Evolutionary conservation across 2,888 invertebrate species (phyloP).

Genomic region (Callinectes sapidus): DNA sequence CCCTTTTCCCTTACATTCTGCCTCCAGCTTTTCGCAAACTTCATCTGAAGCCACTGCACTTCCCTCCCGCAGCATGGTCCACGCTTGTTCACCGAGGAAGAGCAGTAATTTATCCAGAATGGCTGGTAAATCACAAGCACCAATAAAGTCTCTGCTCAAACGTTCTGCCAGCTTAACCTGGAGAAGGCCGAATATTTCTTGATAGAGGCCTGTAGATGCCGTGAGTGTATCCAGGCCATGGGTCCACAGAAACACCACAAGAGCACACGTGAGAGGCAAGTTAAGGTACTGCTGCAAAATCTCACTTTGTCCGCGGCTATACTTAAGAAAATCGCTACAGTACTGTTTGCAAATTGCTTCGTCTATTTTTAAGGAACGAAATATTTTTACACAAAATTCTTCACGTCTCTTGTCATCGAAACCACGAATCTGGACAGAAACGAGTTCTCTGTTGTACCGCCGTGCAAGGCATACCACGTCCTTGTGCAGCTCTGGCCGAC

Average conservation of each 20-base stretch:
- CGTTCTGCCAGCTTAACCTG: slow-evolving; percentile 46
- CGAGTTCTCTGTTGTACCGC: slow-evolving; percentile 4
- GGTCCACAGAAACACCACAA: slow-evolving; percentile 50
- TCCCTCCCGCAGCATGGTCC: slow-evolving; percentile 36
- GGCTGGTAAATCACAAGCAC: slow-evolving; percentile 46
- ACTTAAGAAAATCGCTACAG: slow-evolving; percentile 39
- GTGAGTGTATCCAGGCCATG: slow-evolving; percentile 39
- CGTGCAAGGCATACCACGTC: slow-evolving; percentile 47
- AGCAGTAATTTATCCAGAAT: slow-evolving; percentile 39
- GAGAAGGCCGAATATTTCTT: slow-evolving; percentile 45
- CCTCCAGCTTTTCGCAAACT: slow-evolving; percentile 10
- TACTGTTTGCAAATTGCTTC: not conserved
- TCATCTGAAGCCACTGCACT: not conserved
- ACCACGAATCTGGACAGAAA: slow-evolving; percentile 34
- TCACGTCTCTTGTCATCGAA: slow-evolving; percentile 44
- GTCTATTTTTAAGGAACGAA: slow-evolving; percentile 11
- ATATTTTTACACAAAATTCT: slow-evolving; percentile 44
- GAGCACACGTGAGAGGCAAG: slow-evolving; percentile 36
- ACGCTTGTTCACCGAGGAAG: slow-evolving; percentile 53
- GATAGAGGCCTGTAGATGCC: slow-evolving; percentile 49
- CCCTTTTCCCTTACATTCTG: slow-evolving; percentile 49
- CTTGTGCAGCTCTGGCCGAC: slow-evolving; percentile 43
- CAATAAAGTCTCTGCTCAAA: slow-evolving; percentile 46
- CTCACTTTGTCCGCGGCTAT: slow-evolving; percentile 42
- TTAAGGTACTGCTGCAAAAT: slow-evolving; percentile 36